Evolutionary conservation across 2,888 invertebrate genomes (phyloP).

Genomic region (Caenorhabditis parvicauda): DNA sequence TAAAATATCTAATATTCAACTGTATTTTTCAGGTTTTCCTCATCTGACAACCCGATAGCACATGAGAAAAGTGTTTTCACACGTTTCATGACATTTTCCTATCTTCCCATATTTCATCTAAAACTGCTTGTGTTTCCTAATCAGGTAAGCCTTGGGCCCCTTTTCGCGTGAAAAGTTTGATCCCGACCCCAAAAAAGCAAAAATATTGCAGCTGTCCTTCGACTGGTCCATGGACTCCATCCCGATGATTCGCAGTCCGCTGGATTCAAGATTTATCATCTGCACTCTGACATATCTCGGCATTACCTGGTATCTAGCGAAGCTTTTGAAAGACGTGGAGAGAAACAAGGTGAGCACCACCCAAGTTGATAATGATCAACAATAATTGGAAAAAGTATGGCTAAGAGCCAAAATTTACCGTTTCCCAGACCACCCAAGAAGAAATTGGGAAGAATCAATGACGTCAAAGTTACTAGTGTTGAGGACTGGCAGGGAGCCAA

Average conservation of each 20-base stretch:
- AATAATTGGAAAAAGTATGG: too few relatives aligned
- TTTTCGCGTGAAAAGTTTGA: background rate
- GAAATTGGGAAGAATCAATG: too few relatives aligned
- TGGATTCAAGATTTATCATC: slow-evolving; percentile 68
- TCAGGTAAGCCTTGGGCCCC: slow-evolving; percentile 9
- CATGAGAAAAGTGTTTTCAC: slow-evolving; percentile 77
- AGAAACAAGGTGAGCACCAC: too few relatives aligned
- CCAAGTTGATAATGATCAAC: too few relatives aligned
- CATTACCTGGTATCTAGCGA: background rate
- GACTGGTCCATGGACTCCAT: slow-evolving; percentile 99
- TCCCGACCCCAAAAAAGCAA: background rate
- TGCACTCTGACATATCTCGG: background rate
- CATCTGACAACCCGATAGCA: slow-evolving; percentile 94
- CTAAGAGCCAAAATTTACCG: too few relatives aligned
- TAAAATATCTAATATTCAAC: background rate
- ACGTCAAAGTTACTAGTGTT: too few relatives aligned
- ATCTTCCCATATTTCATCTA: slow-evolving; percentile 87
- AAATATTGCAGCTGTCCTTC: slow-evolving; percentile 77
- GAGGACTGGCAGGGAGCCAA: too few relatives aligned
- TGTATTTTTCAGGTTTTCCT: slow-evolving; percentile 68
- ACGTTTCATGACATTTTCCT: slow-evolving; percentile 83
- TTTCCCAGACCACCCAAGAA: too few relatives aligned
- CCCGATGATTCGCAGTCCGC: slow-evolving; percentile 77
- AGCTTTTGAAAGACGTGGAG: too few relatives aligned
- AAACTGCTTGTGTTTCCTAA: slow-evolving; percentile 80